Evolutionary conservation across 2,888 invertebrate genomes (phyloP).

Genomic region (Masnerella sp.): DNA sequence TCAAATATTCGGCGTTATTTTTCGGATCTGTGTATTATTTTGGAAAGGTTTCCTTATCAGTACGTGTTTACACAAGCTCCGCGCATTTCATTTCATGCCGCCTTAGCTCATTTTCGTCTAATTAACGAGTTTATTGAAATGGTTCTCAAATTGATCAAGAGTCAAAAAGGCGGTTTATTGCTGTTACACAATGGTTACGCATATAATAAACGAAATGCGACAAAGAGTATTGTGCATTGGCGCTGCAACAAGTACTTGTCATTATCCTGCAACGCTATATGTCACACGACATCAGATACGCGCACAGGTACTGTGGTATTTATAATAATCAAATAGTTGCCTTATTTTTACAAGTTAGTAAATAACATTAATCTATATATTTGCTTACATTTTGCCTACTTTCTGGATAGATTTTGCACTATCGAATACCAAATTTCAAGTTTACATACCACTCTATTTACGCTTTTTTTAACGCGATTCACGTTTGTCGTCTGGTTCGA

Average conservation of each 20-base stretch:
- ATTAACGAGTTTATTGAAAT: too few species aligned
- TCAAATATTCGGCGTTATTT: too few species aligned
- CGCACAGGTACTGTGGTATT: not conserved
- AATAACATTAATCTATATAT: not conserved
- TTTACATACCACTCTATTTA: too few species aligned
- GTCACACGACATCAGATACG: not conserved
- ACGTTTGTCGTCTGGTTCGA: not conserved
- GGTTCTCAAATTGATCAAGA: not conserved
- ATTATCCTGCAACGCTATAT: not conserved
- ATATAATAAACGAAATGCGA: not conserved
- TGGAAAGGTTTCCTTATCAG: constrained; percentile 1
- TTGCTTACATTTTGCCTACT: too few species aligned
- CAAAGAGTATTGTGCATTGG: not conserved
- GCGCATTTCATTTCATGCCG: not conserved
- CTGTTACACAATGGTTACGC: not conserved
- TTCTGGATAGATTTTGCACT: too few species aligned
- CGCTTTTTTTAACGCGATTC: not conserved
- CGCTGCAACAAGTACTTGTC: not conserved
- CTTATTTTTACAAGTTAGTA: too few species aligned
- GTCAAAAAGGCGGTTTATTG: not conserved
- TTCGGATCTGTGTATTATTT: too few species aligned
- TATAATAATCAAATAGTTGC: not conserved
- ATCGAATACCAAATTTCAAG: too few species aligned
- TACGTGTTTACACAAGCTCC: not conserved
- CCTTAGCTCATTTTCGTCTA: not conserved